Evolutionary conservation across 1,140 invertebrate genomes (phyloP).

Genomic region (Physella acuta): DNA sequence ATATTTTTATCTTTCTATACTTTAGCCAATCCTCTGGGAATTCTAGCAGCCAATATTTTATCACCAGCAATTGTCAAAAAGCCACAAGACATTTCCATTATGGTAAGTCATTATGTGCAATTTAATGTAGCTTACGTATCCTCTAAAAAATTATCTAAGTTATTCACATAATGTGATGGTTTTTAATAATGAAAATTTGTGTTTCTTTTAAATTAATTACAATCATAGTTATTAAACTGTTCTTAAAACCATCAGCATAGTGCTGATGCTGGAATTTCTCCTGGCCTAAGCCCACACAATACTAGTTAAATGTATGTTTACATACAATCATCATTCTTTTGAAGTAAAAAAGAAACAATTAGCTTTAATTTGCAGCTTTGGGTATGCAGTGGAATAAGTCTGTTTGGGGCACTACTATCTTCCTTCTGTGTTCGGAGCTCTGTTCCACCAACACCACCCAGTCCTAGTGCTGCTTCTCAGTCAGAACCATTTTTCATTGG

Average conservation of each 20-base stretch:
- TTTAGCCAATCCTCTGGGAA: constrained; percentile 58
- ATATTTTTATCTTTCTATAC: constrained; percentile 18
- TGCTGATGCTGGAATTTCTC: background rate
- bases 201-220: too few species aligned
- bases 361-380: constrained; percentile 43
- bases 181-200: too few species aligned
- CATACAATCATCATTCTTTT: background rate
- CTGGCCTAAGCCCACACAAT: background rate
- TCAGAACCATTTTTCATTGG: constrained; percentile 55
- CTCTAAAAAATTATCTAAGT: too few species aligned
- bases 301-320: background rate
- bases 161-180: too few species aligned
- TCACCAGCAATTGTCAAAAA: constrained; percentile 47
- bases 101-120: too few species aligned
- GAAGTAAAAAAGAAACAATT: background rate
- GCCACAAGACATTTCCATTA: constrained; percentile 33
- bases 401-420: constrained; percentile 43
- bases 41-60: constrained; percentile 51
- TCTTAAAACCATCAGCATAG: background rate
- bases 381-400: constrained; percentile 44
- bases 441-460: constrained; percentile 55
- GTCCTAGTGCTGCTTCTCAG: constrained; percentile 53
- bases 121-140: too few species aligned
- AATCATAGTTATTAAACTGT: background rate
- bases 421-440: constrained; percentile 53